phyloP scores from a whole-genome alignment of 2,113 vertebrate genomes.

The Austrofundulus limnaeus region DNA sequence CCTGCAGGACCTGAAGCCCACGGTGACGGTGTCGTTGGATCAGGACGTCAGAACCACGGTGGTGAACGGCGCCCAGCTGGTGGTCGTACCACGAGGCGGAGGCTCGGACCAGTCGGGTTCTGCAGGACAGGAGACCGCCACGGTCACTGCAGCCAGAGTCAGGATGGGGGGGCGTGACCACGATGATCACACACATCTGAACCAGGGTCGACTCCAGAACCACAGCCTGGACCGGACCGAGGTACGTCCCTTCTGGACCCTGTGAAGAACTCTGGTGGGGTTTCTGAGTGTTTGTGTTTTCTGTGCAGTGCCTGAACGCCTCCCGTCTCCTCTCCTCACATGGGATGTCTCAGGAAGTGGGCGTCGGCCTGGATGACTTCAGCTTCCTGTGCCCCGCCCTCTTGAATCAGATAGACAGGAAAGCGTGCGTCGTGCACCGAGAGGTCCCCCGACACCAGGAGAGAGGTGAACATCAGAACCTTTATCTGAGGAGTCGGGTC shows the following conservation, averaged over 20 bases:
- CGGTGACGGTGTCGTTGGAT: neutral
- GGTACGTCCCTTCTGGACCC: conserved; percentile 28
- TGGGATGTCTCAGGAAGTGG: conserved; percentile 83
- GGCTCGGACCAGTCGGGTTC: neutral
- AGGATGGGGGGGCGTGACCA: neutral
- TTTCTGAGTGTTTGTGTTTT: neutral
- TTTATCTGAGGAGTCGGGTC: too few relatives aligned
- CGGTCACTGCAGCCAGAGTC: neutral
- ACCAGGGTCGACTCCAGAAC: conserved; percentile 13
- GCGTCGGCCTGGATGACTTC: conserved; percentile 84
- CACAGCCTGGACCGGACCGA: conserved; percentile 21
- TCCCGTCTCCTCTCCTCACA: conserved; percentile 86
- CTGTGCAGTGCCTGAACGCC: conserved; percentile 86
- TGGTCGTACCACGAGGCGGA: neutral
- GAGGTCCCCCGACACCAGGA: conserved; percentile 19
- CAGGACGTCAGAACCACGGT: conserved; percentile 55
- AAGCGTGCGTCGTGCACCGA: conserved; percentile 84
- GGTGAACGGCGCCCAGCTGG: conserved; percentile 26
- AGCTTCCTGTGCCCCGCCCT: conserved; percentile 92
- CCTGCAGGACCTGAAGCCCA: conserved; percentile 66
- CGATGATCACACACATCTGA: neutral
- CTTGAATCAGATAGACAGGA: conserved; percentile 89
- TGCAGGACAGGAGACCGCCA: neutral
- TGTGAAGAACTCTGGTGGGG: too few relatives aligned
- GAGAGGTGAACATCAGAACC: conserved; percentile 15